phyloP scores from a whole-genome alignment of 2,797 vertebrate species.

The Steatocranus sp. region DNA sequence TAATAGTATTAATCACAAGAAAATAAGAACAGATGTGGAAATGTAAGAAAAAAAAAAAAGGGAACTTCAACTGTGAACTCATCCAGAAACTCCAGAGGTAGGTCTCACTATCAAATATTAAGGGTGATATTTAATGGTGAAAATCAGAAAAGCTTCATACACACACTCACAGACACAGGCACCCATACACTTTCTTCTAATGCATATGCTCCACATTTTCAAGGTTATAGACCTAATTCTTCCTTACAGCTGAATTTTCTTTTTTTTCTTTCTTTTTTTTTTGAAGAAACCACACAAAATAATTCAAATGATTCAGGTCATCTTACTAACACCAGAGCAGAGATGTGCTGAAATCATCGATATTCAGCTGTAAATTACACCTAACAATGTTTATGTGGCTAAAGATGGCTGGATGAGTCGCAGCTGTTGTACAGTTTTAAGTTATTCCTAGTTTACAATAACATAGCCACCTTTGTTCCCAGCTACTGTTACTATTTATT shows the following conservation, averaged over 20 bases:
- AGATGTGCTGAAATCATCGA: neutral
- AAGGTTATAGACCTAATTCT: constrained; percentile 1
- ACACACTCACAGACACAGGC: neutral
- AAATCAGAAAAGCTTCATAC: constrained; percentile 32
- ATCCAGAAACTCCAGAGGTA: constrained; percentile 11
- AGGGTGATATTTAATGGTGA: constrained; percentile 5
- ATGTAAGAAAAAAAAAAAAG: neutral
- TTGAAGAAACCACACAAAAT: neutral
- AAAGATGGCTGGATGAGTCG: neutral
- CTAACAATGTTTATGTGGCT: neutral
- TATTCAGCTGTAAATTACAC: neutral
- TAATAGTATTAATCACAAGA: neutral
- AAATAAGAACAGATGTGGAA: neutral
- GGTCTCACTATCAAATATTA: constrained; percentile 41
- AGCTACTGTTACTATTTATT: neutral
- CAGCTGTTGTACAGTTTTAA: neutral
- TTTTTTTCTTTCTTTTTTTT: too few relatives aligned
- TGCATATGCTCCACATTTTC: neutral
- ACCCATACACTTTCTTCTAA: neutral
- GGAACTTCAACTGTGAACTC: neutral
- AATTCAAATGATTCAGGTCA: neutral
- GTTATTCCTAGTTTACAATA: neutral
- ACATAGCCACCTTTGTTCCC: neutral
- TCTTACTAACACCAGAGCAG: neutral
- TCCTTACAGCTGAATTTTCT: neutral